These are phyloP conservation scores for Podarcis cretensis DNA, from an alignment of 2,113 vertebrate species.

Conservation along the genomic window DNA sequence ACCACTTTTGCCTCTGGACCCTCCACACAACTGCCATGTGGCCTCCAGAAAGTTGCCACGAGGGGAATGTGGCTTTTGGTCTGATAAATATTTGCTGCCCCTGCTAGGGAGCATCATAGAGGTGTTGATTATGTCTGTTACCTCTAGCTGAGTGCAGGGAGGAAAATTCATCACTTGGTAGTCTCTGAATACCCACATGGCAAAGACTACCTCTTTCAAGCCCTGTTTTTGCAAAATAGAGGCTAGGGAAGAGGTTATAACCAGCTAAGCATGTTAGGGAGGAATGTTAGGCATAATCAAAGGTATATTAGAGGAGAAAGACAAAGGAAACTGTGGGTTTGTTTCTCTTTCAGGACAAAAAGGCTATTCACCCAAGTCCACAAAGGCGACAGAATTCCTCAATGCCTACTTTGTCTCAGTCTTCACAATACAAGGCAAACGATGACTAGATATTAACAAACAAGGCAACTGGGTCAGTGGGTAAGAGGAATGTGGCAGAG, in stretches of 20 bases:
- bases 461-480: slow-evolving; percentile 24
- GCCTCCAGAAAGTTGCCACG: too few relatives aligned
- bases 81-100: too few relatives aligned
- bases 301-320: not conserved
- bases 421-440: slow-evolving; percentile 22
- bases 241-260: not conserved
- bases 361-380: slow-evolving; percentile 15
- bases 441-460: slow-evolving; percentile 29
- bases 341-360: slow-evolving; percentile 7
- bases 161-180: not conserved
- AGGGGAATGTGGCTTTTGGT: too few relatives aligned
- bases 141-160: not conserved
- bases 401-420: slow-evolving; percentile 23
- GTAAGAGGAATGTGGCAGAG: slow-evolving; percentile 8
- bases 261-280: not conserved
- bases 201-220: not conserved
- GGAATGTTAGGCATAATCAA: slow-evolving; percentile 11
- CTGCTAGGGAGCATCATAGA: not conserved
- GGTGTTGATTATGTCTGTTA: not conserved
- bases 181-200: not conserved
- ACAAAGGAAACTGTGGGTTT: slow-evolving; percentile 15
- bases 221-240: not conserved
- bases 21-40: too few relatives aligned
- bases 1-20: too few relatives aligned
- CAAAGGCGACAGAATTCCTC: slow-evolving; percentile 21